phyloP scores from a whole-genome alignment of 2,797 vertebrate species.

The Gila robusta region DNA sequence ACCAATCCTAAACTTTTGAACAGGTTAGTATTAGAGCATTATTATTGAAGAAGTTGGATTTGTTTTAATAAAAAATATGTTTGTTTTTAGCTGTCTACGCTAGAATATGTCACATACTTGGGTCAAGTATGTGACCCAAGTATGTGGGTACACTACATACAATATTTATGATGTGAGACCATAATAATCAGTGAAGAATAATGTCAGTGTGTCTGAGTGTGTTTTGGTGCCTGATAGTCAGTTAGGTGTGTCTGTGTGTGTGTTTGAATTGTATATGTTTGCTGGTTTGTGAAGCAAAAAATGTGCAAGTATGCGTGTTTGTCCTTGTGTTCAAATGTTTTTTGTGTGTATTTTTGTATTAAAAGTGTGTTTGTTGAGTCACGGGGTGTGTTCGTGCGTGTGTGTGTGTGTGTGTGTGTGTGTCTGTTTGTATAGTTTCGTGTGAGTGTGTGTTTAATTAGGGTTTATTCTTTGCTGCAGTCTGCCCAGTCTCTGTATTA shows the following conservation, averaged over 20 bases:
- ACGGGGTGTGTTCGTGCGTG: neutral
- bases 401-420: constrained; percentile 6
- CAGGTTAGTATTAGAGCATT: neutral
- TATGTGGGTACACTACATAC: no score
- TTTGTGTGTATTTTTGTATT: neutral
- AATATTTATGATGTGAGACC: neutral
- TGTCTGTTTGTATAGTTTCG: constrained; percentile 41
- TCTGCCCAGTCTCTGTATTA: constrained; percentile 88
- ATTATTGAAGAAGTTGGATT: neutral
- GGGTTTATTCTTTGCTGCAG: constrained; percentile 88
- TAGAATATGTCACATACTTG: neutral
- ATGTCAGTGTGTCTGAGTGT: constrained; percentile 8
- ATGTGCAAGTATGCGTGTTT: neutral
- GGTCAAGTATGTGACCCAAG: no score
- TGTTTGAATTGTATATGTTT: constrained; percentile 14
- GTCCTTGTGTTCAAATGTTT: neutral
- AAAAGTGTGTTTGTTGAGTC: neutral
- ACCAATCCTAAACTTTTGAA: neutral
- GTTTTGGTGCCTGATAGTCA: neutral
- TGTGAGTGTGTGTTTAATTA: constrained; percentile 66
- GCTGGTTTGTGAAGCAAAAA: neutral
- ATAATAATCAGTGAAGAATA: neutral
- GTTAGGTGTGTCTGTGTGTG: constrained; percentile 22
- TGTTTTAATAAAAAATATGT: neutral
- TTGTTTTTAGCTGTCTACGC: neutral